Evolutionary conservation across 2,888 invertebrate genomes (phyloP).

Genomic region (Chymomyza procnemis): DNA sequence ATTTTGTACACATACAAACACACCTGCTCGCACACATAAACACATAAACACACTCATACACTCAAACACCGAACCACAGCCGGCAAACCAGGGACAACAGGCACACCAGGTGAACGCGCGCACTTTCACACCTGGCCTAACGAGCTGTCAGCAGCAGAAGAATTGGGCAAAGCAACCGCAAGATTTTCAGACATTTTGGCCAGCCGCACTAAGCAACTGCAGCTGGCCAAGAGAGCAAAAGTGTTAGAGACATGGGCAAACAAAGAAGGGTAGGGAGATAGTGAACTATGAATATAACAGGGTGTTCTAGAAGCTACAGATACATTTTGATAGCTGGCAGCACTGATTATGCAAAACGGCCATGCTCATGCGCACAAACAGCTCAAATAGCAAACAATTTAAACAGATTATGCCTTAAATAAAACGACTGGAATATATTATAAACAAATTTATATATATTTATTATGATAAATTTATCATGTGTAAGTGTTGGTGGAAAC

Average conservation of each 20-base stretch:
- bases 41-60: slow-evolving; percentile 17
- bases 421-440: too few species aligned
- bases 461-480: too few species aligned
- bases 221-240: not conserved
- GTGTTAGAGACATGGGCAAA: not conserved
- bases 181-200: slow-evolving; percentile 41
- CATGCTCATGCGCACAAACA: too few species aligned
- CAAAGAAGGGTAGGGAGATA: not conserved
- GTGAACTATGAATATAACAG: not conserved
- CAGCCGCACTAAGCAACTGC: slow-evolving; percentile 1
- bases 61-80: not conserved
- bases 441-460: too few species aligned
- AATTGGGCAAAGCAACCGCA: slow-evolving; percentile 39
- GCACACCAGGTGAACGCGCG: slow-evolving; percentile 3
- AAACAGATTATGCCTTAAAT: too few species aligned
- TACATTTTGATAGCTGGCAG: too few species aligned
- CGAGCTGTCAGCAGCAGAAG: slow-evolving; percentile 28
- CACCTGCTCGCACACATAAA: not conserved
- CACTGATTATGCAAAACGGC: too few species aligned
- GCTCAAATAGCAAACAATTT: too few species aligned
- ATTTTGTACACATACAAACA: not conserved
- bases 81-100: not conserved
- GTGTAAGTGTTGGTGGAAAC: too few species aligned
- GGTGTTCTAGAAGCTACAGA: too few species aligned
- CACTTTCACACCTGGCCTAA: slow-evolving; percentile 32